These are phyloP conservation scores for Anodontia alba DNA, from an alignment of 2,888 invertebrate genomes.

Conservation along the genomic window DNA sequence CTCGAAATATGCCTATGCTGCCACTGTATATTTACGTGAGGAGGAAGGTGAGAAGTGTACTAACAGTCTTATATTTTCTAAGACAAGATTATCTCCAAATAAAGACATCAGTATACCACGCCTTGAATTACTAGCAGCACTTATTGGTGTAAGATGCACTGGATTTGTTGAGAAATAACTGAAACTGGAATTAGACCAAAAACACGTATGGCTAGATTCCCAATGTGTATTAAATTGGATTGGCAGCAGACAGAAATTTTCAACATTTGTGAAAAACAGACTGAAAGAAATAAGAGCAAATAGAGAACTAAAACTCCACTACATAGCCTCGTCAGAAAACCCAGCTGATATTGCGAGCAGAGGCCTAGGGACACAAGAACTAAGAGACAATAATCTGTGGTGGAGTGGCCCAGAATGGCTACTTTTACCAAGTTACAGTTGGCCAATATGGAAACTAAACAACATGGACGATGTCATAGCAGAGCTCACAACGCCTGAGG, in stretches of 20 bases:
- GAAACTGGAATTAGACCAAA: background rate
- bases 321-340: slow-evolving; percentile 5
- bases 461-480: background rate
- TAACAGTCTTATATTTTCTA: slow-evolving; percentile 21
- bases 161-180: slow-evolving; percentile 6
- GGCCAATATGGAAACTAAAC: slow-evolving; percentile 5
- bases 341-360: background rate
- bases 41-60: background rate
- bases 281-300: background rate
- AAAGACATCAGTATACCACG: slow-evolving; percentile 22
- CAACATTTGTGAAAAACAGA: slow-evolving; percentile 6
- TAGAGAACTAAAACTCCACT: slow-evolving; percentile 1
- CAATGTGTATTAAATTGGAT: slow-evolving; percentile 11
- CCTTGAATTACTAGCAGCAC: too few relatives aligned
- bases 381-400: too few relatives aligned
- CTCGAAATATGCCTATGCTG: slow-evolving; percentile 12
- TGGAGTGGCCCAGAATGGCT: slow-evolving; percentile 11
- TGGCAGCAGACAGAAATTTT: background rate
- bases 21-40: slow-evolving; percentile 15
- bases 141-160: slow-evolving; percentile 23
- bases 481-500: background rate
- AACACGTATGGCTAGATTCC: slow-evolving; percentile 8
- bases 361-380: background rate
- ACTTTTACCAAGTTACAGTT: slow-evolving; percentile 1
- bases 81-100: slow-evolving; percentile 25